Evolutionary conservation across 2,797 vertebrate species (phyloP), one percentile per base, ranked within the genome.

Genomic region (Gymnoscopelus microlampas): DNA sequence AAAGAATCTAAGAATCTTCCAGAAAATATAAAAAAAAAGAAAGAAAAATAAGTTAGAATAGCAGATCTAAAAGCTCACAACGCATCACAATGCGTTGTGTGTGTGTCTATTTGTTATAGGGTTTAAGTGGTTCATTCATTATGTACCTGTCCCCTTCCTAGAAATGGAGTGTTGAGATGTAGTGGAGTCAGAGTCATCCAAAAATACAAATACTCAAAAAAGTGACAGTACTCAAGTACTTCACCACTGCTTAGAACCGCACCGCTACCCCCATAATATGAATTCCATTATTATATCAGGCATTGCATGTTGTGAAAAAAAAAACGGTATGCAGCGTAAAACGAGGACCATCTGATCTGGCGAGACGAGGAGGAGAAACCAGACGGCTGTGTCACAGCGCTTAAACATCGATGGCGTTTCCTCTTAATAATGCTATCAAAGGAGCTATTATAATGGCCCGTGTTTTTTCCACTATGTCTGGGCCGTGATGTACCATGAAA

Each of bases 331-430:
- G 61, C 74, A 71, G 68, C 32, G 61, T 19, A 19, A 82, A 86
- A 87, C 77, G 64, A 85, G 76, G 80, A 78, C 77, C 81, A 85
- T 89, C 78, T 89, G 89, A 66, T 35, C 32, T 6, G 32, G 32
- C 5, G 66, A 50, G 39, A 76, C 71, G 82, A 63, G 66, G 15
- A 35, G 0, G 32, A 35, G 29, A 53, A 68, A 79, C 60, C 29
- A 32, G 65, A 78, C 69, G 82, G 67, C 83, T 85, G 81, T 76
- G 69, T 62, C 70, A 49, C 67, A 84, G 77, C 24, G 51, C 56
- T 77, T 65, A 74, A 84, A 83, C 60, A 70, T 84, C 68, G 70
- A 61, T 64, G 61, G 65, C 32, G 58, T 77, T 76, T 78, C 61
- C 68, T 56, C 58, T 67, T 80, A 73, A 78, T 75, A 80, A 78